Percentiles rank a stretch among this genome's conserved stretches.
phyloP scores from a whole-genome alignment of 2,797 vertebrate genomes.

The Myotis pilosus region DNA sequence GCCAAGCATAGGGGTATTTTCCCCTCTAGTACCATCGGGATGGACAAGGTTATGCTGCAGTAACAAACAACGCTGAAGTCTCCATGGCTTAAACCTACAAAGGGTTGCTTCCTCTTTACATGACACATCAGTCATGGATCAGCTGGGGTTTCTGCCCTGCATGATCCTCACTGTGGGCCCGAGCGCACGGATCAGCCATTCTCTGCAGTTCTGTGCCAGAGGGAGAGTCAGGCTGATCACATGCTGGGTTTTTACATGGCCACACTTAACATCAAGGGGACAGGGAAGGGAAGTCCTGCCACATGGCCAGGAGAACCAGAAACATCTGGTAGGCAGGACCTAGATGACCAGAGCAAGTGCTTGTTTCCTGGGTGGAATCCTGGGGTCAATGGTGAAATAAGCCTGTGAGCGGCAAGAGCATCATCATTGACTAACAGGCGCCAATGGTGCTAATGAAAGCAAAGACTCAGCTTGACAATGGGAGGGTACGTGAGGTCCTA shows the following conservation, averaged over 20 bases:
- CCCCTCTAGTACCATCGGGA: neutral
- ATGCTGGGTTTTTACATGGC: neutral
- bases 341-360: neutral
- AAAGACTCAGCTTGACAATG: fast-evolving
- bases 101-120: neutral
- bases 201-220: neutral
- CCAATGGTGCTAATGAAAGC: neutral
- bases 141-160: neutral
- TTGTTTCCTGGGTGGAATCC: neutral
- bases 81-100: neutral
- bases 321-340: neutral
- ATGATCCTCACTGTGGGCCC: neutral
- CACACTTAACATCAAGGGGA: neutral
- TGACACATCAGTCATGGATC: fast-evolving
- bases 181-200: neutral
- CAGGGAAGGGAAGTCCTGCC: neutral
- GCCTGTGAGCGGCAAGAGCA: neutral
- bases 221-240: neutral
- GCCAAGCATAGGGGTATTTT: neutral
- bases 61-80: neutral
- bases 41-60: neutral
- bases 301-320: neutral
- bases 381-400: neutral
- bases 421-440: fast-evolving
- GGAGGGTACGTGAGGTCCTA: neutral